Conservation (phyloP, 2,888 invertebrate species). For the Shargacucullia verbasci region DNA sequence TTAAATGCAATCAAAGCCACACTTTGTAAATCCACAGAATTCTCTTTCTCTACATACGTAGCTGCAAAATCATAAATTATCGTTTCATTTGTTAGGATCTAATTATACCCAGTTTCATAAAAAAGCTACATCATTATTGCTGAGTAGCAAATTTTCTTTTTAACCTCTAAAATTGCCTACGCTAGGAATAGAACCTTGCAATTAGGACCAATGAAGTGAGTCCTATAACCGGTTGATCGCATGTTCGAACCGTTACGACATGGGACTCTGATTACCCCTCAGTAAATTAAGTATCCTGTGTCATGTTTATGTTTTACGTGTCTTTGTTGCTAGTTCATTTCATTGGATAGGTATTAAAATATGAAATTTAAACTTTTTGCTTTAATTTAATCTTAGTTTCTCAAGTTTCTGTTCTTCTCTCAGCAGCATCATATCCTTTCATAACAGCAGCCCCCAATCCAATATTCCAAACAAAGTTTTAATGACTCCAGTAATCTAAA, state of each 20-base stretch:
- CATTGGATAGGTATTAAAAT: constrained; percentile 28
- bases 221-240: constrained; percentile 47
- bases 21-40: background rate
- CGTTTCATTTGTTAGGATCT: constrained; percentile 33
- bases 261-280: constrained; percentile 35
- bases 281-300: constrained; percentile 44
- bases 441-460: constrained; percentile 1
- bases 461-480: constrained; percentile 11
- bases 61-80: constrained; percentile 7
- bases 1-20: constrained; percentile 3
- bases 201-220: constrained; percentile 49
- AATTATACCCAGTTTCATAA: constrained; percentile 38
- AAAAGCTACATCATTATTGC: constrained; percentile 29
- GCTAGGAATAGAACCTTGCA: constrained; percentile 32
- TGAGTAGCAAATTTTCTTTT: constrained; percentile 40
- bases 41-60: background rate
- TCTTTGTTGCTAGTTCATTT: constrained; percentile 25
- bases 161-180: constrained; percentile 41
- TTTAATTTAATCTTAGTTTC: too few relatives aligned
- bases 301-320: constrained; percentile 38
- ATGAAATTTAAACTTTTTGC: background rate
- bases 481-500: constrained; percentile 20
- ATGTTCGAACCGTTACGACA: constrained; percentile 41
- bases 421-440: background rate
- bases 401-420: background rate